Evolutionary conservation across 2,888 invertebrate species (phyloP).

Genomic region (Flexamia atlantica): DNA sequence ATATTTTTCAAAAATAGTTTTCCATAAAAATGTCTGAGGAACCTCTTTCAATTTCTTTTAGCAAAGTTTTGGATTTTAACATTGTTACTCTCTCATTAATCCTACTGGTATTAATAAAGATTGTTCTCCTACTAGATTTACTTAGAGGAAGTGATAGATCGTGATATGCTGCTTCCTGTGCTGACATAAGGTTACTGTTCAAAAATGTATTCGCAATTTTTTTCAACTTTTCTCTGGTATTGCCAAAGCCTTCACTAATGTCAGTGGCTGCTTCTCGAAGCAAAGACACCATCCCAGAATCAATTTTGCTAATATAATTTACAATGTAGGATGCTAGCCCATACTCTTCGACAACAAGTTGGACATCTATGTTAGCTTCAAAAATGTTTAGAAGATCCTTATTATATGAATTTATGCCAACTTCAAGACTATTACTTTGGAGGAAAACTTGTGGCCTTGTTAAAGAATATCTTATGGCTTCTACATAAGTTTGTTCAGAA

Average conservation of each 20-base stretch:
- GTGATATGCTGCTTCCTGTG: conserved; percentile 19
- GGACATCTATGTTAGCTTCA: conserved; percentile 24
- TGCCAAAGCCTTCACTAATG: conserved; percentile 6
- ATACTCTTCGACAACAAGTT: conserved; percentile 18
- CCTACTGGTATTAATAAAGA: conserved; percentile 33
- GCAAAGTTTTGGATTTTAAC: conserved; percentile 20
- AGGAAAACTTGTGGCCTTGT: conserved; percentile 26
- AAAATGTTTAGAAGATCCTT: conserved; percentile 9
- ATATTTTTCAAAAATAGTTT: conserved; percentile 29
- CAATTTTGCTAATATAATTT: conserved; percentile 7
- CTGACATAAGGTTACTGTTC: conserved; percentile 10
- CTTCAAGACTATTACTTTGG: conserved; percentile 14
- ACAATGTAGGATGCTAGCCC: conserved; percentile 30
- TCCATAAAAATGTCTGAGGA: conserved; percentile 24
- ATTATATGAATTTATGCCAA: conserved; percentile 20
- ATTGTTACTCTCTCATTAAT: conserved; percentile 28
- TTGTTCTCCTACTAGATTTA: background rate
- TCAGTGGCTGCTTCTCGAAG: conserved; percentile 15
- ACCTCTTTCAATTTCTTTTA: background rate
- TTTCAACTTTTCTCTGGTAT: conserved; percentile 2
- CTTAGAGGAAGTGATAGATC: conserved; percentile 8
- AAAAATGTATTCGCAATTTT: conserved; percentile 1
- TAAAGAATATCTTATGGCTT: conserved; percentile 3
- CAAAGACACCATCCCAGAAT: conserved; percentile 15
- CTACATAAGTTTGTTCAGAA: conserved; percentile 14